A percentile compares a stretch with the other conserved stretches of the same genome.
Conservation (phyloP, 2,888 invertebrate genomes). For the Synanthedon myopaeformis region DNA sequence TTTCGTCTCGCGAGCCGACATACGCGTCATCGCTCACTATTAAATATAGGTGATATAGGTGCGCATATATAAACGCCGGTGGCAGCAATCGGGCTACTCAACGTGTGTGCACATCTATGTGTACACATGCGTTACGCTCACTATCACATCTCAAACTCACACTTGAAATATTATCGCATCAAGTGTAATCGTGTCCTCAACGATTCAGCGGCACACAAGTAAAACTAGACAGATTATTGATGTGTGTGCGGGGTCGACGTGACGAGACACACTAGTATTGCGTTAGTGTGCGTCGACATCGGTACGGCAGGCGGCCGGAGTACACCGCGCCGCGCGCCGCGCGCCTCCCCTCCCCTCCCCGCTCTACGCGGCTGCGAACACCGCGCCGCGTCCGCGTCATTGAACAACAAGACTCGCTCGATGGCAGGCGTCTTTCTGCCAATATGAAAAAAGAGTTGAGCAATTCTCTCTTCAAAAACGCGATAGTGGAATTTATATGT, state of each 20-base stretch:
- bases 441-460: slow-evolving; percentile 63
- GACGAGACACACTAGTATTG: slow-evolving; percentile 26
- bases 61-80: slow-evolving; percentile 53
- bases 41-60: slow-evolving; percentile 65
- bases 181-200: slow-evolving; percentile 10
- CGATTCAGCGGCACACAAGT: slow-evolving; percentile 33
- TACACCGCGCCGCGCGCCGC: background rate
- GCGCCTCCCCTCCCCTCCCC: slow-evolving; percentile 50
- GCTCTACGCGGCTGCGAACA: slow-evolving; percentile 55
- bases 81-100: slow-evolving; percentile 55
- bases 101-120: slow-evolving; percentile 44
- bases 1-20: slow-evolving; percentile 67
- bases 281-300: slow-evolving; percentile 57
- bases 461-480: slow-evolving; percentile 61
- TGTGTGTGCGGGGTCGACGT: slow-evolving; percentile 33
- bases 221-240: slow-evolving; percentile 54
- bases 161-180: slow-evolving; percentile 34
- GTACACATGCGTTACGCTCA: slow-evolving; percentile 40
- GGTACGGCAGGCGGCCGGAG: slow-evolving; percentile 14
- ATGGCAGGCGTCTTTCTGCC: slow-evolving; percentile 67
- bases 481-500: slow-evolving; percentile 65
- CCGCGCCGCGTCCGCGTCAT: slow-evolving; percentile 65
- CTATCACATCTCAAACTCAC: slow-evolving; percentile 35
- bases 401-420: slow-evolving; percentile 69
- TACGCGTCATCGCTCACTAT: slow-evolving; percentile 66